Evolutionary conservation across 1,140 invertebrate genomes (phyloP), one percentile per base, ranked within the genome.

Genomic region (Brachionus calyciflorus): DNA sequence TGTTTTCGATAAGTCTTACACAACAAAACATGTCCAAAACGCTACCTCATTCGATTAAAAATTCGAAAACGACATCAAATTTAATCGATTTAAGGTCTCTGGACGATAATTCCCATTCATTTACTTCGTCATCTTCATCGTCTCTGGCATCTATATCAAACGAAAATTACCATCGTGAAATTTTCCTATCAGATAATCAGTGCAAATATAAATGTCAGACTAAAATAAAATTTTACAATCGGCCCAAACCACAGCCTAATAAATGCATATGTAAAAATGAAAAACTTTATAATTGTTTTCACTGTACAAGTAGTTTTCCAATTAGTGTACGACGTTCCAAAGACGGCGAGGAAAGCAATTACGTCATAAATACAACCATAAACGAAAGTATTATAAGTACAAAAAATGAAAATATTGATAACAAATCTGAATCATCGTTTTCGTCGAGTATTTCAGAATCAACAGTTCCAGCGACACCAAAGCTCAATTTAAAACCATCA

Each of bases 311-410:
- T 41, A 65, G n/a, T 40, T 65, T 24, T 44, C 60, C 60, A 28
- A 65, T 65, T 14, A 65, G 60, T 65, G 60, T 65, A 3, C 41
- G 40, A 44, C 60, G 60, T 44, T 65, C 60, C 19, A 65, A 65
- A 44, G 60, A 65, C 21, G 60, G 60, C 26, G 60, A 65, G 26
- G 60, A 65, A 65, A 44, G 19, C 0, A 41, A 65, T 41, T 65
- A 65, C 19, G n/a, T 37, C 9, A 9, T 33, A 33, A 37, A 4
- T 33, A 60, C 4, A 9, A 28, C 37, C n/a, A n/a, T n/a, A n/a
- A n/a, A n/a, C n/a, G n/a, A n/a, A n/a, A n/a, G n/a, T n/a, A n/a
- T n/a, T n/a, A n/a, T n/a, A n/a, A n/a, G n/a, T n/a, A n/a, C n/a
- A n/a, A n/a, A n/a, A 2, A 37, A 37, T 3, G n/a, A 60, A n/a